Percentiles rank a stretch among this genome's conserved stretches.
These are phyloP conservation scores for Orcinus orca DNA, from an alignment of 2,113 vertebrate genomes.

Conservation along the genomic window DNA sequence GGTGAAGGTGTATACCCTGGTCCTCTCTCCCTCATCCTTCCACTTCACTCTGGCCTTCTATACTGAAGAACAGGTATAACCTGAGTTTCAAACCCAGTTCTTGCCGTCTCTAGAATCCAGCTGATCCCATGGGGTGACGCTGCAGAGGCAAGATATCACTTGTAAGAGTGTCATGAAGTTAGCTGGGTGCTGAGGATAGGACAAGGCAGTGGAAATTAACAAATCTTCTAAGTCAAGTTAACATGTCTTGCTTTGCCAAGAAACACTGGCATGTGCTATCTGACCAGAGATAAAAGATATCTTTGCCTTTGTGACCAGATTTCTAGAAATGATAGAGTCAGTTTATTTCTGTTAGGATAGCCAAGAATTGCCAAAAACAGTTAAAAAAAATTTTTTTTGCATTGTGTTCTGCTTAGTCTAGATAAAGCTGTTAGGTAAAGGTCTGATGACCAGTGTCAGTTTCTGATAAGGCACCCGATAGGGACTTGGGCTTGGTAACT, in stretches of 20 bases:
- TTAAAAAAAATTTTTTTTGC: neutral
- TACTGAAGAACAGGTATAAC: neutral
- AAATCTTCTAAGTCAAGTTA: neutral
- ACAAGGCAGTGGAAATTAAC: neutral
- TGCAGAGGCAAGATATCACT: neutral
- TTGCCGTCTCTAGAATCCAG: neutral
- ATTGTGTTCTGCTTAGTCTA: neutral
- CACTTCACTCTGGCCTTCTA: neutral
- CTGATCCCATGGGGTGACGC: neutral
- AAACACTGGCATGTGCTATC: neutral
- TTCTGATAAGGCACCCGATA: neutral
- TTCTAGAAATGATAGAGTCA: neutral
- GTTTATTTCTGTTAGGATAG: neutral
- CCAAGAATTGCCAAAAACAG: neutral
- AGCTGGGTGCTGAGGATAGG: neutral
- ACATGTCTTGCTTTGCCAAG: neutral
- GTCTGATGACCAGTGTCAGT: neutral
- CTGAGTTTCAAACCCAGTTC: neutral
- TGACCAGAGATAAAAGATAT: neutral
- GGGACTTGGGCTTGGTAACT: neutral
- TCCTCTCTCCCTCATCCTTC: neutral
- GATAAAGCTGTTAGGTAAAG: neutral
- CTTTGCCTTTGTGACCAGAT: neutral
- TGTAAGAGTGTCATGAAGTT: neutral
- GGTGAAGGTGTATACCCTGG: neutral